Evolutionary conservation across 64 coral and sea anemone species (phyloP).

Genomic region (Montipora capricornis): DNA sequence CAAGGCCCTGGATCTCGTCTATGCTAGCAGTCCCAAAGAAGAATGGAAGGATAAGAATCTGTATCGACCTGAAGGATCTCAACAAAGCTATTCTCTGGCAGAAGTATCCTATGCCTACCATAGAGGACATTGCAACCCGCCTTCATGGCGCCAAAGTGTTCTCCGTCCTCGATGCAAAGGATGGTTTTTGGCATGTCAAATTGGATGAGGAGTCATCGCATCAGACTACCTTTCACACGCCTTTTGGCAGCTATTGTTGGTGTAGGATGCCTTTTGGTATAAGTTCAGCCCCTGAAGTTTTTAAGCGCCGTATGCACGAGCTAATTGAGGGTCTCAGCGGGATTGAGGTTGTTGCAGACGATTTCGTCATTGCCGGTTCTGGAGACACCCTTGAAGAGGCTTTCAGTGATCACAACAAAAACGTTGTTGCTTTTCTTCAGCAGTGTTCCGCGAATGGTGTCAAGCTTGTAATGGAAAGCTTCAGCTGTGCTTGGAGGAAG

Average conservation of each 20-base stretch:
- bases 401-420: not conserved
- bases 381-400: slow-evolving; percentile 16
- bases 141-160: too few relatives aligned
- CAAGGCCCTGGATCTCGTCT: too few relatives aligned
- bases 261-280: too few relatives aligned
- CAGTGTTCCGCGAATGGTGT: not conserved
- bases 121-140: too few relatives aligned
- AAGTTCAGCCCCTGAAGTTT: slow-evolving; percentile 30
- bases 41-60: not conserved
- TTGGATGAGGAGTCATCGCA: too few relatives aligned
- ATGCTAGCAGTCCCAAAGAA: not conserved
- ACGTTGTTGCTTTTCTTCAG: slow-evolving; percentile 4
- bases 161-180: too few relatives aligned
- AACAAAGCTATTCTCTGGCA: too few relatives aligned
- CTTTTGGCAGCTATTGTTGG: too few relatives aligned
- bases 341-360: slow-evolving; percentile 47
- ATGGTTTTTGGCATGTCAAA: too few relatives aligned
- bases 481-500: slow-evolving; percentile 12
- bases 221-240: too few relatives aligned
- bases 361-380: slow-evolving; percentile 32
- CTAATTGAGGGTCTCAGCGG: slow-evolving; percentile 41
- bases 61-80: not conserved
- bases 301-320: slow-evolving; percentile 52
- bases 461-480: not conserved
- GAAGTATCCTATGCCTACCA: too few relatives aligned